Evolutionary conservation across 2,113 vertebrate species (phyloP), one percentile per base, ranked within the genome.

Genomic region (Chlamydotis undulata): DNA sequence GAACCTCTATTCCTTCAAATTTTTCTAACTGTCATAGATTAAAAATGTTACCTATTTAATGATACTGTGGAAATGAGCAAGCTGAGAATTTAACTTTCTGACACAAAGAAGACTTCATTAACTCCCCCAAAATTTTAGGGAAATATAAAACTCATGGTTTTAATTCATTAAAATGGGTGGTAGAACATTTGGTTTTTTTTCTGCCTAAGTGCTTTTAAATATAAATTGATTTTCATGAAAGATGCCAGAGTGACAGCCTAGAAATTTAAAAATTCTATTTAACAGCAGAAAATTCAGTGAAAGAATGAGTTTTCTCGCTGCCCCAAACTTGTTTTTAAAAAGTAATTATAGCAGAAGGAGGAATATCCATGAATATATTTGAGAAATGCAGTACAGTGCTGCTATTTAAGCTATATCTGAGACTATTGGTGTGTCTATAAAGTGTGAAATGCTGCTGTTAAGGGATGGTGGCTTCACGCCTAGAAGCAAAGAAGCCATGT

Each of bases 21-120:
- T 91, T 88, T 93, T 95, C 60, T 78, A 45, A 22, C 75, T 96
- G 80, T 94, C 69, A n/a, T 53, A 91, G 74, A 94, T 90, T n/a
- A 86, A 90, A 90, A 69, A 53, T 83, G 31, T 67, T 86, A 94
- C 41, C 68, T 95, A 95, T 91, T 96, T 95, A 96, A 96, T 76
- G 64, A 86, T 77, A 90, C 63, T 68, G 47, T 94, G 69, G 82
- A 87, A 94, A 87, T 83, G 28, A 94, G 14, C 33, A 92, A 75
- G 59, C 39, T 90, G 55, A 92, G 78, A 93, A 63, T 89, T 80
- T 94, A 95, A 80, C 70, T 96, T 87, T 93, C 33, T 93, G 73
- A 87, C 70, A 89, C n/a, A 83, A 87, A 94, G 61, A 90, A 23
- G 57, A 87, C 29, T 91, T 91, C 83, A 87, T 91, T 89, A 96